Base-by-base conservation (phyloP, 1,140 invertebrate species). In the Drosophila lacertosa region DNA sequence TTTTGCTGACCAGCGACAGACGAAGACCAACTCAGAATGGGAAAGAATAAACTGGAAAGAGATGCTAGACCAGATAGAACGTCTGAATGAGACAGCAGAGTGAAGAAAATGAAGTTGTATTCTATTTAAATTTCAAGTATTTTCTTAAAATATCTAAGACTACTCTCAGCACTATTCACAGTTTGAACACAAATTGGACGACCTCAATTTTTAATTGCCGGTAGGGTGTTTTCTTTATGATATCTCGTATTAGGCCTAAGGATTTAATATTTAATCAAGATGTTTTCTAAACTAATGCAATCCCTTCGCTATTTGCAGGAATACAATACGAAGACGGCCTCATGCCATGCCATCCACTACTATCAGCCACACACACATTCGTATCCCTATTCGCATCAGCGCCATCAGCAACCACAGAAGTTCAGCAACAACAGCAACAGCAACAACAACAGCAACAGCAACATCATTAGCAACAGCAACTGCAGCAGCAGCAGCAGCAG, bases 311-410 rank as follows among this genome's bases (percentile, higher is more conserved):
- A 11, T 57, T 50, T 79, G 0, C 40, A 90, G 89, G 83, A 90
- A 90, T 90, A 90, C 73, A 90, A 90, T 80, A 35, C 89, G 62
- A 90, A 90, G 89, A 90, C 89, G 90, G 89, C 89, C 77, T 86
- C 84, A 86, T 90, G 89, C 79, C 86, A 90, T 70, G 86, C 89
- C 76, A 89, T 90, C 68, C 83, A 90, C 47, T 90, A 90, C 59
- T 89, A 89, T 70, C 78, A 83, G 51, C 82, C 80, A 58, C 77
- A 66, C 29, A 59, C 71, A 55, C 66, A 65, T 33, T 10, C 20
- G 39, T 47, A 72, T 51, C 9, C 29, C n/a, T 58, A 62, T 44
- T 11, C n/a, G 24, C 57, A 67, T 9, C 39, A 40, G 26, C 51
- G 33, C 24, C 11, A 22, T 15, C 63, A 44, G 35, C 54, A 75